Percentiles rank a stretch among this genome's conserved stretches.
phyloP scores from a whole-genome alignment of 2,797 vertebrate species.

The Pantherophis vulpinus region DNA sequence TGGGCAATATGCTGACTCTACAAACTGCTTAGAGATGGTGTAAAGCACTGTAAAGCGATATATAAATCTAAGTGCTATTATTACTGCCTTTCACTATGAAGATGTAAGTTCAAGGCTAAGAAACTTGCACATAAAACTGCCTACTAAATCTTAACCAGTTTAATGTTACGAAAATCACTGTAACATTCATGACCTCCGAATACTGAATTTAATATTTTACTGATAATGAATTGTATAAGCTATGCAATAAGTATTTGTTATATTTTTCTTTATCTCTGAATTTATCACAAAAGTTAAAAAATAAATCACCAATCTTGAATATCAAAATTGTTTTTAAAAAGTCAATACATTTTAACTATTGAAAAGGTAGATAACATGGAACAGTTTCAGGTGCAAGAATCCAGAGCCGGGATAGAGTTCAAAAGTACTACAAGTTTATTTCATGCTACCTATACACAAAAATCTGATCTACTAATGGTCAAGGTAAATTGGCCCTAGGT shows the following conservation, averaged over 20 bases:
- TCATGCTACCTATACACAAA: not conserved
- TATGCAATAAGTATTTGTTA: not conserved
- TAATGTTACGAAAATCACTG: not conserved
- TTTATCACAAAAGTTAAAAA: not conserved
- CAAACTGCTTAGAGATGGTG: too few species aligned
- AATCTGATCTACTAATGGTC: not conserved
- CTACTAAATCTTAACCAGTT: not conserved
- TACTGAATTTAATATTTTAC: not conserved
- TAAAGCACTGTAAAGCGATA: too few species aligned
- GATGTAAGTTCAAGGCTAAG: too few species aligned
- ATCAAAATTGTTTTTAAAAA: not conserved
- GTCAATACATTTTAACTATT: not conserved
- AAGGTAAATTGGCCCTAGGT: not conserved
- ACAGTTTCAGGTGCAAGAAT: not conserved
- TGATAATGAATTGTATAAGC: not conserved
- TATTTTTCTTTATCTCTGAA: not conserved
- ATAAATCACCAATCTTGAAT: not conserved
- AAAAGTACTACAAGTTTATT: not conserved
- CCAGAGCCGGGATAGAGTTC: too few species aligned
- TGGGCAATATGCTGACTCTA: too few species aligned
- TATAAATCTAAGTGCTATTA: too few species aligned
- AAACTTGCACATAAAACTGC: not conserved
- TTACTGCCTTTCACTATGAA: not conserved
- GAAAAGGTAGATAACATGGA: not conserved
- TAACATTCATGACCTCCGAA: not conserved